Evolutionary conservation across 1,140 invertebrate genomes (phyloP).

Genomic region (Whitmania pigra): DNA sequence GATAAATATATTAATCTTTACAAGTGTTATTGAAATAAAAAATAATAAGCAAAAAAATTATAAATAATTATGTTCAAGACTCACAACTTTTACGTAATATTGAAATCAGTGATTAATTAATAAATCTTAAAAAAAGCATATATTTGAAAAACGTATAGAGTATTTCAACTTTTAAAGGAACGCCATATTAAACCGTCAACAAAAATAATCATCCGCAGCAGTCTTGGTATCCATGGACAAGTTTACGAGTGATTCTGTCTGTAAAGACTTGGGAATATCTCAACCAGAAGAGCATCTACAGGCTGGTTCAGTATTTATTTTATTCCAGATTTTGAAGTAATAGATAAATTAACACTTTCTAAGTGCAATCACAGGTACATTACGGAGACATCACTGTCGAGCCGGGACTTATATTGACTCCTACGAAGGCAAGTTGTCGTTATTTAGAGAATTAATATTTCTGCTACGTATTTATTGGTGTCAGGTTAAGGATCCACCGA

Average conservation of each 20-base stretch:
- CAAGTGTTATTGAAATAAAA: too few relatives aligned
- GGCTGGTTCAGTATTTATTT: too few relatives aligned
- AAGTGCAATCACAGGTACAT: background rate
- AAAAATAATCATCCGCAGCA: conserved; percentile 68
- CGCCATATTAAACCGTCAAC: conserved; percentile 32
- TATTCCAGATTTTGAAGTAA: too few relatives aligned
- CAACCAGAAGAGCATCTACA: too few relatives aligned
- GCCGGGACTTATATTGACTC: conserved; percentile 15
- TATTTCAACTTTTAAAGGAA: conserved; percentile 46
- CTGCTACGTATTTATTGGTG: background rate
- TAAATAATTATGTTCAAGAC: too few relatives aligned
- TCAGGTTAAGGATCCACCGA: conserved; percentile 46
- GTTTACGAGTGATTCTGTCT: too few relatives aligned
- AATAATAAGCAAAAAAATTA: too few relatives aligned
- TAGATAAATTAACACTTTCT: conserved; percentile 28
- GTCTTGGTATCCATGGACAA: conserved; percentile 24
- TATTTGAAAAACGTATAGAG: conserved; percentile 40
- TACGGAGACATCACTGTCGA: conserved; percentile 6
- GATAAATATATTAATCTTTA: too few relatives aligned
- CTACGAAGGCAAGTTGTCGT: conserved; percentile 12
- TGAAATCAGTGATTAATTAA: too few relatives aligned
- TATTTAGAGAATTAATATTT: background rate
- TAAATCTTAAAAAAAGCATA: too few relatives aligned
- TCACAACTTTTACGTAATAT: too few relatives aligned
- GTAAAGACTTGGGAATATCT: too few relatives aligned